These are phyloP conservation scores for Agrochola macilenta DNA, from an alignment of 2,888 invertebrate genomes.

Conservation along the genomic window DNA sequence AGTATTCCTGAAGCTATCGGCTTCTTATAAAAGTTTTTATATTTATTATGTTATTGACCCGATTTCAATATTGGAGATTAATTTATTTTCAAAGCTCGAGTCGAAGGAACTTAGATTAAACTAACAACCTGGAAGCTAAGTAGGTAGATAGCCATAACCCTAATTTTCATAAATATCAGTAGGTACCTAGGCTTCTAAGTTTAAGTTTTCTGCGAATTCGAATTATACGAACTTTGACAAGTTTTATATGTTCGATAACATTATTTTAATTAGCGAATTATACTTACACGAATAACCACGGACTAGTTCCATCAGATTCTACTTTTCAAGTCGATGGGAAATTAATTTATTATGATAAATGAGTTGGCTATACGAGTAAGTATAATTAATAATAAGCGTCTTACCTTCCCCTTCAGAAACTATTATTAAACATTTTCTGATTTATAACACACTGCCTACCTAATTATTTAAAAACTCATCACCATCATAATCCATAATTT, in stretches of 20 bases:
- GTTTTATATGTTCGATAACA: not conserved
- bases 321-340: too few species aligned
- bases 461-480: too few species aligned
- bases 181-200: too few species aligned
- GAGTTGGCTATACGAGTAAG: too few species aligned
- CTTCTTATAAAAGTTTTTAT: constrained; percentile 31
- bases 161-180: constrained; percentile 9
- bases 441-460: too few species aligned
- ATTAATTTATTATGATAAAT: too few species aligned
- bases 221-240: too few species aligned
- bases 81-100: constrained; percentile 17
- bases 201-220: not conserved
- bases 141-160: not conserved
- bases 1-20: constrained; percentile 15
- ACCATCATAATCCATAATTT: too few species aligned
- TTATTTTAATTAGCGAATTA: not conserved
- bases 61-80: constrained; percentile 44
- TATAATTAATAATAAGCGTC: too few species aligned
- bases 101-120: constrained; percentile 22
- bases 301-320: not conserved
- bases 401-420: not conserved
- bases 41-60: constrained; percentile 38
- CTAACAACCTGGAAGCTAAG: not conserved
- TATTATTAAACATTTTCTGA: too few species aligned
- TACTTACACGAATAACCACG: too few species aligned